Conservation (phyloP, 2,113 vertebrate genomes). For the Lophotis ruficrista region DNA sequence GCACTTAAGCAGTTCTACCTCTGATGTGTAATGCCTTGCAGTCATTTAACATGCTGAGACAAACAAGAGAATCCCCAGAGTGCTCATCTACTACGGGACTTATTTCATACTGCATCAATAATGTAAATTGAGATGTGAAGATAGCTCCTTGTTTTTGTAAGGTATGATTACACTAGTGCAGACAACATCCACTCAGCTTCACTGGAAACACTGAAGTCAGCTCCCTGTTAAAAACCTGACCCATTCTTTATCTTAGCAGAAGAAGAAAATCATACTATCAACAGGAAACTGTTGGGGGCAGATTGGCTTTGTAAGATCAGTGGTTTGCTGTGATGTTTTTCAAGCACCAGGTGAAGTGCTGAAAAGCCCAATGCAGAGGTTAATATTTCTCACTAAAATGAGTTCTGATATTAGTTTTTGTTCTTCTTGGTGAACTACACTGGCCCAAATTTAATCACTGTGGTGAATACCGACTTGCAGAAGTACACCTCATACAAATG, state of each 20-base stretch:
- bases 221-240: conserved; percentile 58
- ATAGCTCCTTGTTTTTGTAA: conserved; percentile 77
- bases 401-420: not conserved
- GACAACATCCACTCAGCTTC: conserved; percentile 62
- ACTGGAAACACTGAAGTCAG: conserved; percentile 68
- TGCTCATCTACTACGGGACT: conserved; percentile 75
- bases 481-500: not conserved
- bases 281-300: conserved; percentile 52
- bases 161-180: conserved; percentile 73
- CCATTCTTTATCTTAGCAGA: conserved; percentile 52
- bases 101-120: conserved; percentile 81
- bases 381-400: not conserved
- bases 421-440: not conserved
- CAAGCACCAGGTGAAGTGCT: not conserved
- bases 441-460: not conserved
- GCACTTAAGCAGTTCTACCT: conserved; percentile 45
- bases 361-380: not conserved
- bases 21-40: conserved; percentile 72
- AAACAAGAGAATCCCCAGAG: conserved; percentile 78
- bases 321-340: conserved; percentile 39
- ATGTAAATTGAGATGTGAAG: conserved; percentile 79
- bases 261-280: not conserved
- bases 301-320: conserved; percentile 14
- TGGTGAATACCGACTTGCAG: not conserved
- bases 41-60: conserved; percentile 73